phyloP scores from a whole-genome alignment of 35 echinoderm and acorn worm genomes.

The Ophioderma brevispina region DNA sequence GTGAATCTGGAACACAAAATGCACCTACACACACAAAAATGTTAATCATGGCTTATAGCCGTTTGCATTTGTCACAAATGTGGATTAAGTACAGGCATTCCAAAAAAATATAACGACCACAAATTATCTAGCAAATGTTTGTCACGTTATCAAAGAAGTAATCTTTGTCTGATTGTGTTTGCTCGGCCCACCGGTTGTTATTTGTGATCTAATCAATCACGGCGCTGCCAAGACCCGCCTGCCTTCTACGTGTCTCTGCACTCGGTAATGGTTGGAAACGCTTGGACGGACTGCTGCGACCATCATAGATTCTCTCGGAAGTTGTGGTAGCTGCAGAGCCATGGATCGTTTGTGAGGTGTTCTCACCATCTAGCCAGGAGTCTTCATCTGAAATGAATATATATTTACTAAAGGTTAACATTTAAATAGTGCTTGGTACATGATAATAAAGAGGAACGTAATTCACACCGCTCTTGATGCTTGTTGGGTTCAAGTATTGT shows the following conservation, averaged over 20 bases:
- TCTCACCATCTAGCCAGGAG: constrained; percentile 92
- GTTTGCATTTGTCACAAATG: too few species aligned
- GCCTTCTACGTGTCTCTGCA: neutral
- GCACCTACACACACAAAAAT: too few species aligned
- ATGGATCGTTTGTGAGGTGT: constrained; percentile 31
- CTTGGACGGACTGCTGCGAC: constrained; percentile 82
- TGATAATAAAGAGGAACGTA: too few species aligned
- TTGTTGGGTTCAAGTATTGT: too few species aligned
- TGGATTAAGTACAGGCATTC: too few species aligned
- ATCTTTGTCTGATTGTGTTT: constrained; percentile 50
- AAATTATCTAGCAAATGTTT: too few species aligned
- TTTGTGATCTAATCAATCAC: constrained; percentile 54
- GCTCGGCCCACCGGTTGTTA: constrained; percentile 43
- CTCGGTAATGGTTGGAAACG: constrained; percentile 18
- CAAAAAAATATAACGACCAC: too few species aligned
- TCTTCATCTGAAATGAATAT: constrained; percentile 82
- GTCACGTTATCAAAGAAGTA: constrained; percentile 98
- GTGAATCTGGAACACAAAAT: too few species aligned
- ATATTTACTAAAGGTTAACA: too few species aligned
- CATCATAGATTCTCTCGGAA: constrained; percentile 92
- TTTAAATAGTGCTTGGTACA: too few species aligned
- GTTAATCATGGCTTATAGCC: too few species aligned
- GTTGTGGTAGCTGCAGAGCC: constrained; percentile 83
- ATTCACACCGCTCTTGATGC: too few species aligned
- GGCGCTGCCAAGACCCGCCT: constrained; percentile 9